phyloP scores from a whole-genome alignment of 2,888 invertebrate species.

The Dyspetes luteomarginatus region DNA sequence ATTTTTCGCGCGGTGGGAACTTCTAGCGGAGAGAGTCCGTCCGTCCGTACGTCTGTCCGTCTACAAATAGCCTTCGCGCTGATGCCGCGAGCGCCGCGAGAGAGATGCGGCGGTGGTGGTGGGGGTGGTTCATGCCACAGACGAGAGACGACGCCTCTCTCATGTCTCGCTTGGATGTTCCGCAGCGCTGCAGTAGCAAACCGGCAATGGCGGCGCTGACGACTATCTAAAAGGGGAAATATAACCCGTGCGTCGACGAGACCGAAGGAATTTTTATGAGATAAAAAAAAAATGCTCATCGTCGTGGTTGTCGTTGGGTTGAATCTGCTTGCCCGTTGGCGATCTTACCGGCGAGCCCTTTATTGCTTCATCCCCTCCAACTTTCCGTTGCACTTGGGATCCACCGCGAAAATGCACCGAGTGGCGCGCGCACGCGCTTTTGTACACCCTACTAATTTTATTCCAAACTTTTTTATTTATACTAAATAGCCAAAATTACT shows the following conservation, averaged over 20 bases:
- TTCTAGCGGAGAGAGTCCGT: constrained; percentile 75
- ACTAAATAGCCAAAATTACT: not conserved
- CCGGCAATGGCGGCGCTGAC: constrained; percentile 45
- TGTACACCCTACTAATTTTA: not conserved
- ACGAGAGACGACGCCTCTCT: constrained; percentile 44
- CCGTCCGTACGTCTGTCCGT: too few relatives aligned
- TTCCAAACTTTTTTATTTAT: not conserved
- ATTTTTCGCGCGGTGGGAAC: constrained; percentile 73
- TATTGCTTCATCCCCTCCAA: not conserved
- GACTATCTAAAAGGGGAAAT: constrained; percentile 73
- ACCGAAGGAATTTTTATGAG: constrained; percentile 75
- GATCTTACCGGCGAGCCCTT: constrained; percentile 20
- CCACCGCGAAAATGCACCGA: too few relatives aligned
- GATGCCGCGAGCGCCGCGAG: constrained; percentile 66
- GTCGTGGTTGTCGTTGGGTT: constrained; percentile 1
- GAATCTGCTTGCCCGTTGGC: not conserved
- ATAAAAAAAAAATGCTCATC: constrained; percentile 49
- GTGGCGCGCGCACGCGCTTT: not conserved
- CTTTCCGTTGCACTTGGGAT: constrained; percentile 3
- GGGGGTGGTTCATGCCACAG: not conserved
- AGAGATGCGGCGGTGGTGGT: constrained; percentile 14
- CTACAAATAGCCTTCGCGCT: constrained; percentile 80
- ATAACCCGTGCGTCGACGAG: constrained; percentile 52
- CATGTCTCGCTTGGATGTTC: too few relatives aligned
- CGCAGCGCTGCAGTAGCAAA: constrained; percentile 51